These are phyloP conservation scores for Aphelenchoides avenae DNA, from an alignment of 1,140 invertebrate genomes.

Conservation along the genomic window DNA sequence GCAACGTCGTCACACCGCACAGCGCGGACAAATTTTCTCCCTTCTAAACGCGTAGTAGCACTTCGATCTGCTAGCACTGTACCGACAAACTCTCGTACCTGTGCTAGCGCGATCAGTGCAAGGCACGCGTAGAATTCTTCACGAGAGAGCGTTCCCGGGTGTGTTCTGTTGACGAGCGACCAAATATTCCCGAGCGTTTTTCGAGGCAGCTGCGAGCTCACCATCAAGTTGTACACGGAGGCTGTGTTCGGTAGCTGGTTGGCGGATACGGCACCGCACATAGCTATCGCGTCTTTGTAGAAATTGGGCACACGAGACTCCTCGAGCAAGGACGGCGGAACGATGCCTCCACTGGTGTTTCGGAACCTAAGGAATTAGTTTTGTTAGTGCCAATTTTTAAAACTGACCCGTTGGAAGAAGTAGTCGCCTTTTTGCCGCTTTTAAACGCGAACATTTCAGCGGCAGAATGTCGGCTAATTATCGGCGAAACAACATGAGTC, in stretches of 20 bases:
- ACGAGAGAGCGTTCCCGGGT: conserved; percentile 47
- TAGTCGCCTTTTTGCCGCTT: too few relatives aligned
- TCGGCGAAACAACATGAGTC: too few relatives aligned
- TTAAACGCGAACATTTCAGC: too few relatives aligned
- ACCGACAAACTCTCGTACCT: conserved; percentile 20
- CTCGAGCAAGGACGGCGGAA: conserved; percentile 46
- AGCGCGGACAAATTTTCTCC: conserved; percentile 1
- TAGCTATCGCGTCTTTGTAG: conserved; percentile 43
- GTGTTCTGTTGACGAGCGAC: conserved; percentile 42
- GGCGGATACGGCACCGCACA: conserved; percentile 38
- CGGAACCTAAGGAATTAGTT: too few relatives aligned
- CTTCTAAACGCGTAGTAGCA: not conserved
- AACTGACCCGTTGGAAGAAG: too few relatives aligned
- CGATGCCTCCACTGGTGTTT: conserved; percentile 37
- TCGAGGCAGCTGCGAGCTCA: conserved; percentile 31
- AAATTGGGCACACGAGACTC: conserved; percentile 46
- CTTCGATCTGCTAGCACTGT: not conserved
- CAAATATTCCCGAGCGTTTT: conserved; percentile 42
- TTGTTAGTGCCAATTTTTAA: too few relatives aligned
- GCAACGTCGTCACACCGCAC: conserved; percentile 1
- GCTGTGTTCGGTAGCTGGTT: conserved; percentile 41
- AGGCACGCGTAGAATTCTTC: conserved; percentile 49
- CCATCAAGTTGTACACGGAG: conserved; percentile 48
- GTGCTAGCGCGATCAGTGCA: conserved; percentile 50
- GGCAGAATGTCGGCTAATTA: too few relatives aligned